Conservation (phyloP, 2,113 vertebrate species). For the Cricetomys ansorgei region DNA sequence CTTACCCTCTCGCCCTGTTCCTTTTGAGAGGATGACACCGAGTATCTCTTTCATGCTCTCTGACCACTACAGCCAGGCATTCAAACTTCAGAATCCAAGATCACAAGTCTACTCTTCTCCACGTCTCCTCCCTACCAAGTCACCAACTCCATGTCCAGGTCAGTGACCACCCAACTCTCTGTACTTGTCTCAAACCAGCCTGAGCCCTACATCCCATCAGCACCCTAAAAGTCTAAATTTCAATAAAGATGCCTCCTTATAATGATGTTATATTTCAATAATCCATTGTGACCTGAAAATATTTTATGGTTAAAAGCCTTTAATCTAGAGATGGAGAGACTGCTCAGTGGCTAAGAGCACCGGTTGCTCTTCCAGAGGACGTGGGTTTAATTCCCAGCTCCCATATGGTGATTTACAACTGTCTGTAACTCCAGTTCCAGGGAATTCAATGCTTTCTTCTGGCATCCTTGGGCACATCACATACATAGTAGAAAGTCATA, state of each 20-base stretch:
- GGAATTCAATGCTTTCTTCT: background rate
- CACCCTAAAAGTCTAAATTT: conserved; percentile 3
- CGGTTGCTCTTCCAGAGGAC: background rate
- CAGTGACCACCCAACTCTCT: background rate
- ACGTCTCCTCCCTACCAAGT: background rate
- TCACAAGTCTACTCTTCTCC: background rate
- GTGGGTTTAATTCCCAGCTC: background rate
- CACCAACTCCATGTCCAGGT: background rate
- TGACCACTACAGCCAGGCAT: background rate
- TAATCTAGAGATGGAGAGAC: background rate
- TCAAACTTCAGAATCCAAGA: background rate
- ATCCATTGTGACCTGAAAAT: background rate
- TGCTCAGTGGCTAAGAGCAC: background rate
- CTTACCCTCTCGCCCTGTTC: background rate
- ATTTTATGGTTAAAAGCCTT: background rate
- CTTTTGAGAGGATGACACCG: background rate
- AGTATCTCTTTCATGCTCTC: background rate
- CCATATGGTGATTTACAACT: background rate
- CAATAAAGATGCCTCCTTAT: background rate
- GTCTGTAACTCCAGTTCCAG: background rate
- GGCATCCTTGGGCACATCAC: background rate
- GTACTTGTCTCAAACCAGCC: background rate
- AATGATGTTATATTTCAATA: background rate
- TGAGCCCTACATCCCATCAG: background rate
- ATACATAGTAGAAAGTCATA: background rate